A percentile compares a stretch with the other conserved stretches of the same genome.
phyloP scores from a whole-genome alignment of 2,797 vertebrate species.

The Cichlasoma orientale region DNA sequence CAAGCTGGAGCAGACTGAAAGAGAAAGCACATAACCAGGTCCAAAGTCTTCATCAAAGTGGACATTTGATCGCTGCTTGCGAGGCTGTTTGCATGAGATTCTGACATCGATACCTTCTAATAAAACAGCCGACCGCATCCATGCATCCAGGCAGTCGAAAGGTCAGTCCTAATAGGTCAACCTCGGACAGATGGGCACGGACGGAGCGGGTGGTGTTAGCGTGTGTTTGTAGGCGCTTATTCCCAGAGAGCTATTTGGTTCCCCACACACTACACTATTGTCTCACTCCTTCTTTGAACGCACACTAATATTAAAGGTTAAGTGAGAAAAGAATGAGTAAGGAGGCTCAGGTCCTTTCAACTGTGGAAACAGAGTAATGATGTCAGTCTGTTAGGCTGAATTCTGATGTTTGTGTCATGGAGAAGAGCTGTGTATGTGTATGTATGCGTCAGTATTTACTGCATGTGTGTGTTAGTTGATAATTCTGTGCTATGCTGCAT shows the following conservation, averaged over 20 bases:
- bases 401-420: background rate
- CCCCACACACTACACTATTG: background rate
- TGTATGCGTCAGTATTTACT: background rate
- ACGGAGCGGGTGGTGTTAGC: constrained; percentile 25
- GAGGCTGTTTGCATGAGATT: constrained; percentile 64
- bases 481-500: constrained; percentile 54
- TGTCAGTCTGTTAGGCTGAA: background rate
- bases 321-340: background rate
- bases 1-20: constrained; percentile 72
- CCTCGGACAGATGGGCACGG: constrained; percentile 70
- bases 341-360: background rate
- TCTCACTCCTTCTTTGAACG: background rate
- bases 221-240: constrained; percentile 3
- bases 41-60: constrained; percentile 79
- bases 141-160: constrained; percentile 60
- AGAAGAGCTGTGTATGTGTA: background rate
- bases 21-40: constrained; percentile 65
- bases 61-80: constrained; percentile 81
- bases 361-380: background rate
- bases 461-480: constrained; percentile 6
- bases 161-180: constrained; percentile 77
- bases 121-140: constrained; percentile 73
- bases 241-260: constrained; percentile 14
- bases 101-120: constrained; percentile 75
- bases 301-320: constrained; percentile 1